phyloP scores from a whole-genome alignment of 2,113 vertebrate genomes.

The Tragelaphus strepsiceros region DNA sequence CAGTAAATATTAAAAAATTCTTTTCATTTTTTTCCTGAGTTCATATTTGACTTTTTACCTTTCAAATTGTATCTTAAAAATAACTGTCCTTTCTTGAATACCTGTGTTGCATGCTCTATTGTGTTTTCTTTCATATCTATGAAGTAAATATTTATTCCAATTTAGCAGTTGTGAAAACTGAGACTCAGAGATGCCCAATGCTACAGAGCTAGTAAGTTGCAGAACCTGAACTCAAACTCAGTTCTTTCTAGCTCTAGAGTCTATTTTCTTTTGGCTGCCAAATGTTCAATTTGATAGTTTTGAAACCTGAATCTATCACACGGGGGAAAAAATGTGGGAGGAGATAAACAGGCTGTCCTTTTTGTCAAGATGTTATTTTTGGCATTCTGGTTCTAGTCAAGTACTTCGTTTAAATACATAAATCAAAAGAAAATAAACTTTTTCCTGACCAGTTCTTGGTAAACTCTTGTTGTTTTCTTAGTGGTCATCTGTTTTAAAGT shows the following conservation, averaged over 20 bases:
- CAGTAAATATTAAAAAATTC: slow-evolving; percentile 9
- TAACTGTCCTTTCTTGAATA: neutral
- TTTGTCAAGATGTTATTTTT: neutral
- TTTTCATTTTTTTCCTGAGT: neutral
- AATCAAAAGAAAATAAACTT: neutral
- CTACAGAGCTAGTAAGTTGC: neutral
- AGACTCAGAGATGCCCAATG: neutral
- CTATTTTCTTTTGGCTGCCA: neutral
- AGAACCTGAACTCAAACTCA: neutral
- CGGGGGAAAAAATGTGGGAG: neutral
- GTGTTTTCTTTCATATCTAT: neutral
- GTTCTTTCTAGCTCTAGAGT: neutral
- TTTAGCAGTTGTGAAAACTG: slow-evolving; percentile 3
- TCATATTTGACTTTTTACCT: slow-evolving; percentile 37
- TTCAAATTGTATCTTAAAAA: neutral
- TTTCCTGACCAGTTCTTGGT: neutral
- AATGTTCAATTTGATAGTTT: neutral
- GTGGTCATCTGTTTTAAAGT: neutral
- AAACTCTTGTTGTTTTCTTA: neutral
- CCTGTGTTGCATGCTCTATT: neutral
- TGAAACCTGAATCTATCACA: neutral
- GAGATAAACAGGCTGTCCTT: neutral
- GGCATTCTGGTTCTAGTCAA: neutral
- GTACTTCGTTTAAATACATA: neutral
- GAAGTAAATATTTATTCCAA: neutral